Percentiles rank a stretch among this genome's conserved stretches.
phyloP scores from a whole-genome alignment of 2,797 vertebrate species.

The Columba guinea region DNA sequence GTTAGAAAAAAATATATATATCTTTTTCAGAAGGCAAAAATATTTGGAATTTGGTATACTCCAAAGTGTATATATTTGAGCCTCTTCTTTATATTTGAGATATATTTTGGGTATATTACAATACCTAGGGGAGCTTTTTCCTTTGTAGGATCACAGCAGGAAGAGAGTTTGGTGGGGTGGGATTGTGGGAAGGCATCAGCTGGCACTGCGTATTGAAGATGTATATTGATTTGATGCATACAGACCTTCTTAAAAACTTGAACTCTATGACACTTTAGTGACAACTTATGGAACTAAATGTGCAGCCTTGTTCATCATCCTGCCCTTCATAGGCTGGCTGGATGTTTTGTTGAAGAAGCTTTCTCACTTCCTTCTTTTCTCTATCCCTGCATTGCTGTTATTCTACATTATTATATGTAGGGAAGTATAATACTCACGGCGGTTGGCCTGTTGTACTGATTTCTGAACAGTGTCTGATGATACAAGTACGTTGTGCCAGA shows the following conservation, averaged over 20 bases:
- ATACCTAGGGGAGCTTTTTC: neutral
- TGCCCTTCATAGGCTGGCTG: neutral
- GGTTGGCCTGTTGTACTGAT: neutral
- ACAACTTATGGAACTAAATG: neutral
- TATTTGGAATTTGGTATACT: neutral
- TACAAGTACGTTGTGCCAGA: neutral
- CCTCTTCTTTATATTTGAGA: neutral
- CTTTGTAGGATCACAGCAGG: neutral
- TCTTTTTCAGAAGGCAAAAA: neutral
- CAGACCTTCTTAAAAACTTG: neutral
- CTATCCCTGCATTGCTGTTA: neutral
- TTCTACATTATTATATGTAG: too few species aligned
- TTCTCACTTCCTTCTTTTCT: neutral
- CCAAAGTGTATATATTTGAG: neutral
- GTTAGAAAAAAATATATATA: neutral
- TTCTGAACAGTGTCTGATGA: neutral
- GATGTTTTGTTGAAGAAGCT: neutral
- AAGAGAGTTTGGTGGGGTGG: neutral
- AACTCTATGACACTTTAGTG: neutral
- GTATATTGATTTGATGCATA: rapidly evolving
- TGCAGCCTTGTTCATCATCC: neutral
- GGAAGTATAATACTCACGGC: rapidly evolving
- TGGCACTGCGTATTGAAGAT: neutral
- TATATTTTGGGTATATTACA: neutral
- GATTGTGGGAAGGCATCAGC: neutral